Conservation (phyloP, 2,797 vertebrate genomes). For the Pangasius mekongensis region DNA sequence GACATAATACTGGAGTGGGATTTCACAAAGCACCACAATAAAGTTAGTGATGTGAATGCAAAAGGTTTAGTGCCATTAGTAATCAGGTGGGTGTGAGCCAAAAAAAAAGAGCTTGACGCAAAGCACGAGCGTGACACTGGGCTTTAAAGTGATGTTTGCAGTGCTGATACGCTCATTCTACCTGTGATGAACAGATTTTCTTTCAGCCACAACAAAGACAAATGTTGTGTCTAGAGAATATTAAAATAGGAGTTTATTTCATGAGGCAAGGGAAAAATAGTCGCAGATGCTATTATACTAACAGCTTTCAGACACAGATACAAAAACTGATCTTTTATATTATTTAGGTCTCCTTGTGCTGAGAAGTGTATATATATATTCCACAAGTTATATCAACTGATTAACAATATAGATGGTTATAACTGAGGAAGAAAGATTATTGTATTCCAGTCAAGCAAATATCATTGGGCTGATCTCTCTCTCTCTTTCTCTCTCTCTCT, state of each 20-base stretch:
- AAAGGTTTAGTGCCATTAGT: neutral
- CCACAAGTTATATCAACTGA: neutral
- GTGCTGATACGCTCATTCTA: neutral
- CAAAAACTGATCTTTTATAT: neutral
- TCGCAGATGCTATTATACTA: constrained; percentile 21
- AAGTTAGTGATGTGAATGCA: neutral
- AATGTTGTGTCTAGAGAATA: neutral
- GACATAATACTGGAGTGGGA: neutral
- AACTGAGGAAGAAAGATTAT: constrained; percentile 2
- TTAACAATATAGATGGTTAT: constrained; percentile 5
- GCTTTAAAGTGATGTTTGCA: neutral
- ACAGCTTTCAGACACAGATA: neutral
- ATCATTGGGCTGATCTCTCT: constrained; percentile 42
- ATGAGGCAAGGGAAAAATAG: neutral
- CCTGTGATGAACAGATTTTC: constrained; percentile 29
- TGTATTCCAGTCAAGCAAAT: constrained; percentile 29
- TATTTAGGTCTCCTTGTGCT: too few species aligned
- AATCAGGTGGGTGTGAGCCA: neutral
- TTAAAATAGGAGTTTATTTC: neutral
- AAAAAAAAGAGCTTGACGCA: neutral
- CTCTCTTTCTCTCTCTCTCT: neutral
- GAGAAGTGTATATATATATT: too few species aligned
- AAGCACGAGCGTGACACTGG: neutral
- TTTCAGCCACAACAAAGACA: constrained; percentile 4
- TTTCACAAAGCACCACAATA: neutral